Evolutionary conservation across 2,888 invertebrate species (phyloP), one percentile per base, ranked within the genome.

Genomic region (Dendrolimus houi): DNA sequence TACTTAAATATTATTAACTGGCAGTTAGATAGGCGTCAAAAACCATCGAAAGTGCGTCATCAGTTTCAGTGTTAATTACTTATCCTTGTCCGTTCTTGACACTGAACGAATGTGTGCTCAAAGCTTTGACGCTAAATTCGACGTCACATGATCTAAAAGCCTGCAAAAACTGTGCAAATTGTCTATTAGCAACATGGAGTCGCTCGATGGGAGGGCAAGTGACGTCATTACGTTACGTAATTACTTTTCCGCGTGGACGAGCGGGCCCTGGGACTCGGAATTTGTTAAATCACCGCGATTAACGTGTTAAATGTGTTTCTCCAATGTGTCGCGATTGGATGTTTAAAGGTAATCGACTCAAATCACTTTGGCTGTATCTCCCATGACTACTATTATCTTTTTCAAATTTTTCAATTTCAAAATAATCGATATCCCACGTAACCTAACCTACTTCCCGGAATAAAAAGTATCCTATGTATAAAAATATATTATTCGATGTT

Each of bases 161-260:
- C 71, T 66, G 69, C 76, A 80, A 81, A 81, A 83, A 82, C 74
- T 78, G 76, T 74, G 79, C 76, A 87, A 87, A 88, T 88, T 85
- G 85, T 81, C 87, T 83, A 87, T 88, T 87, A 85, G 79, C 75
- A 69, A 66, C 65, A 70, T 66, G 69, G 68, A 67, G 67, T 67
- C 47, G 56, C 54, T 52, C 56, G 42, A 55, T 47, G 69, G 75
- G 76, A 75, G 81, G 78, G 80, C 82, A 86, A 89, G 85, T 88
- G 87, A 86, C 81, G 83, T 85, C 88, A 87, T 90, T 89, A 87
- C 76, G 81, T 76, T 77, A 75, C 80, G 87, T 87, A 88, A 90
- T 89, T 88, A 84, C 87, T 87, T 90, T 90, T 88, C 85, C 88
- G 83, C 87, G 75, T 85, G 87, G 78, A 79, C 83, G 87, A 82